Conservation (phyloP, 2,888 invertebrate genomes). For the Strigamia crassipes region DNA sequence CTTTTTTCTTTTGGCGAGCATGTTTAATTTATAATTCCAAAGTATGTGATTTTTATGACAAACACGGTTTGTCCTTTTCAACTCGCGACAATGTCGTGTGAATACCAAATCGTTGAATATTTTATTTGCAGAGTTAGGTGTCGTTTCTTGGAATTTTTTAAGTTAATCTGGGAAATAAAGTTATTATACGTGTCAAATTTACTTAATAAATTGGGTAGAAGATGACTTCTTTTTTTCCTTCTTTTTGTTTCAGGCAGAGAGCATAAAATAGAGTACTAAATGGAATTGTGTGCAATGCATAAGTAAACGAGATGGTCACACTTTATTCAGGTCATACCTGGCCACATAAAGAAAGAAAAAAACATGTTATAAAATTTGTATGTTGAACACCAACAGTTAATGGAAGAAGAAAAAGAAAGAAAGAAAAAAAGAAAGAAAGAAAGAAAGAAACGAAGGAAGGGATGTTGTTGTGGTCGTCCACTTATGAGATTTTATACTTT, state of each 20-base stretch:
- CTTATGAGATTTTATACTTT: too few species aligned
- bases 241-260: neutral
- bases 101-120: neutral
- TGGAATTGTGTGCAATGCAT: neutral
- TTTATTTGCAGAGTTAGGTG: neutral
- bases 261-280: neutral
- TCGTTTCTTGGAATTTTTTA: neutral
- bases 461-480: too few species aligned
- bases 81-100: neutral
- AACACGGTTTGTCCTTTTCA: neutral
- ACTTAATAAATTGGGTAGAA: neutral
- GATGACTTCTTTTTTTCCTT: neutral
- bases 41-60: neutral
- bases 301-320: neutral
- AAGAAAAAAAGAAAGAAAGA: too few species aligned
- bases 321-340: neutral
- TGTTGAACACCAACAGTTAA: neutral
- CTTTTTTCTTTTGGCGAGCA: neutral
- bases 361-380: neutral
- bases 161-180: neutral
- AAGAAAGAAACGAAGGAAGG: too few species aligned
- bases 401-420: too few species aligned
- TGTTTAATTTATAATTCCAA: neutral
- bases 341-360: too few species aligned
- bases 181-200: neutral